Percentiles rank a stretch among this genome's conserved stretches.
These are phyloP conservation scores for Todiramphus chloris DNA, from an alignment of 2,113 vertebrate species.

Conservation along the genomic window DNA sequence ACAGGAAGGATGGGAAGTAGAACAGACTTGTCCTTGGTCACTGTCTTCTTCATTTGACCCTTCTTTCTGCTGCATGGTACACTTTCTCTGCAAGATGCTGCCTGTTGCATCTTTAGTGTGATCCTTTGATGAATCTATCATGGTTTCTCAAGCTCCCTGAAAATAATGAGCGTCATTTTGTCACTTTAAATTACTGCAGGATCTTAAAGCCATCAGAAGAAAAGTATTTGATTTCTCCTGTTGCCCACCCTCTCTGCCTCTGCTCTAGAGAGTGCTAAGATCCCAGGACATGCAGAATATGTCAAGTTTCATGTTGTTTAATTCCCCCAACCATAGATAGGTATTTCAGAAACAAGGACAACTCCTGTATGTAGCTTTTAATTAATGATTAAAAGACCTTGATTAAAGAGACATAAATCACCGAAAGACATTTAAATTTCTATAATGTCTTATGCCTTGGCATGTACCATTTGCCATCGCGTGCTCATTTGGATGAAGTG, in stretches of 20 bases:
- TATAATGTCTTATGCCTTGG: background rate
- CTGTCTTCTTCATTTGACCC: background rate
- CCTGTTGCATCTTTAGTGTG: background rate
- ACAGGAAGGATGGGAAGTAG: background rate
- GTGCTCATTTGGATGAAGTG: background rate
- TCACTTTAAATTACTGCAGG: conserved; percentile 42
- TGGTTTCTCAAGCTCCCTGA: background rate
- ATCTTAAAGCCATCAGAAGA: conserved; percentile 20
- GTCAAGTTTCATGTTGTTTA: background rate
- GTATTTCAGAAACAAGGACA: conserved; percentile 72
- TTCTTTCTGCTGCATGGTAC: background rate
- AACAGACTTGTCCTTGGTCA: background rate
- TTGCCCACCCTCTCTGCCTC: background rate
- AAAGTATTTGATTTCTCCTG: background rate
- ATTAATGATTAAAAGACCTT: conserved; percentile 69
- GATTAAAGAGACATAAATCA: conserved; percentile 71
- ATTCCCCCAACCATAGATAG: conserved; percentile 35
- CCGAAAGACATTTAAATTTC: conserved; percentile 48
- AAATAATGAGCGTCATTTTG: conserved; percentile 31
- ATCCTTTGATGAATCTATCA: background rate
- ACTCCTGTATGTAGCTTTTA: conserved; percentile 69
- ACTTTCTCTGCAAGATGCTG: background rate
- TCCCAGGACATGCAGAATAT: background rate
- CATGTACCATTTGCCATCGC: background rate
- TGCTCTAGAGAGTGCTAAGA: background rate